Percentiles rank a stretch among this genome's conserved stretches.
These are phyloP conservation scores for Trogon melanurus DNA, from an alignment of 2,113 vertebrate genomes.

Conservation along the genomic window DNA sequence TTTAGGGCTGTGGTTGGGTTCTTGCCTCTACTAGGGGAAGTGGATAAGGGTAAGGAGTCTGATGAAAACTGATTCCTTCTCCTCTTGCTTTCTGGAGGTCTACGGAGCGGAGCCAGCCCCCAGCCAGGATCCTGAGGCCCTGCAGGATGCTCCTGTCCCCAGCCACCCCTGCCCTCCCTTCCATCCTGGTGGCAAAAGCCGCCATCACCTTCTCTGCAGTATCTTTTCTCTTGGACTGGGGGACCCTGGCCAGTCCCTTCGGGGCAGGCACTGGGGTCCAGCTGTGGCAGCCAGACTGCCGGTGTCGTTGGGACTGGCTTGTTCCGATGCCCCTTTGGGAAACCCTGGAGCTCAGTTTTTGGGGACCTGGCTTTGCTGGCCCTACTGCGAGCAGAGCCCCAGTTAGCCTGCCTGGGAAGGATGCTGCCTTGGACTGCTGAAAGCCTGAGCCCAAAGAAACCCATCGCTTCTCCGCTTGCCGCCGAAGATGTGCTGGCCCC, in stretches of 20 bases:
- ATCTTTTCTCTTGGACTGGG: constrained; percentile 14
- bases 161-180: background rate
- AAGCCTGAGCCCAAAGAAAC: constrained; percentile 36
- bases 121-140: constrained; percentile 44
- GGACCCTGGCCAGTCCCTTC: background rate
- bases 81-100: constrained; percentile 11
- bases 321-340: background rate
- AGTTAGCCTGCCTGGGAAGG: background rate
- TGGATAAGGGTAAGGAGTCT: background rate
- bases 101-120: constrained; percentile 18
- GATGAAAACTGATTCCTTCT: background rate
- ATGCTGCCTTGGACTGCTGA: background rate
- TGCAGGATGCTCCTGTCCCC: background rate
- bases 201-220: constrained; percentile 44
- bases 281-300: background rate
- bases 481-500: background rate
- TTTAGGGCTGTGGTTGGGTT: rapidly evolving
- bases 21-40: background rate
- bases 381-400: background rate
- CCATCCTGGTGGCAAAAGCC: background rate
- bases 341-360: background rate
- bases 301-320: background rate
- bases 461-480: background rate
- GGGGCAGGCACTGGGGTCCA: background rate
- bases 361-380: background rate